Conservation (phyloP, 2,797 vertebrate species). For the Podarcis siculus region DNA sequence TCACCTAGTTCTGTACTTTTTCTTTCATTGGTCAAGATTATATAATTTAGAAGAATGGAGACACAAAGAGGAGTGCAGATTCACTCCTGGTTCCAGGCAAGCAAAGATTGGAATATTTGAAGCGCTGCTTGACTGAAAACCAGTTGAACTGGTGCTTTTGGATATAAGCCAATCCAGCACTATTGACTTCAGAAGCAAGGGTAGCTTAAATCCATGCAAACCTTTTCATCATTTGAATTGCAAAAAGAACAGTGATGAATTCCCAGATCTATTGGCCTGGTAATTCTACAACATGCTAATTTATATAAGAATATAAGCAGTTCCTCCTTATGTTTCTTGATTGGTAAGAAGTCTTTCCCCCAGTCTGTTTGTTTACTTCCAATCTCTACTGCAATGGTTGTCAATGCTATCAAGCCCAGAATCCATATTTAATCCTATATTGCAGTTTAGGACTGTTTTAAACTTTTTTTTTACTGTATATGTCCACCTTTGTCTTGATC, state of each 20-base stretch:
- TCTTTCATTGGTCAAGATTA: not conserved
- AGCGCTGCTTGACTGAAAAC: not conserved
- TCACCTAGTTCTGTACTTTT: not conserved
- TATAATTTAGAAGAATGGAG: not conserved
- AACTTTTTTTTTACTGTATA: not conserved
- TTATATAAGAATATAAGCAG: not conserved
- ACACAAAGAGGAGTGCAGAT: not conserved
- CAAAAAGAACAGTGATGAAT: not conserved
- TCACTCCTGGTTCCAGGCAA: not conserved
- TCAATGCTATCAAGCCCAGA: not conserved
- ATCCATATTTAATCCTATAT: not conserved
- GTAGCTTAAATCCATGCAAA: not conserved
- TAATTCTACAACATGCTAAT: not conserved
- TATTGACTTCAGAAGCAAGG: not conserved
- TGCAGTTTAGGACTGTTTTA: not conserved
- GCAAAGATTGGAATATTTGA: not conserved
- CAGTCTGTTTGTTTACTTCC: not conserved
- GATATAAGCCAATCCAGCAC: not conserved
- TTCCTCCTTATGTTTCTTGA: not conserved
- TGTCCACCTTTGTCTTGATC: not conserved
- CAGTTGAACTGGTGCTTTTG: conserved; percentile 26
- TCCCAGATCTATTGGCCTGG: not conserved
- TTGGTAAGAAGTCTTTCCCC: not conserved
- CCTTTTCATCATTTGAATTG: not conserved
- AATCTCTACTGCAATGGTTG: not conserved